A percentile compares a stretch with the other conserved stretches of the same genome.
Conservation (phyloP, 1,140 invertebrate genomes). For the Propsilocerus akamusi region DNA sequence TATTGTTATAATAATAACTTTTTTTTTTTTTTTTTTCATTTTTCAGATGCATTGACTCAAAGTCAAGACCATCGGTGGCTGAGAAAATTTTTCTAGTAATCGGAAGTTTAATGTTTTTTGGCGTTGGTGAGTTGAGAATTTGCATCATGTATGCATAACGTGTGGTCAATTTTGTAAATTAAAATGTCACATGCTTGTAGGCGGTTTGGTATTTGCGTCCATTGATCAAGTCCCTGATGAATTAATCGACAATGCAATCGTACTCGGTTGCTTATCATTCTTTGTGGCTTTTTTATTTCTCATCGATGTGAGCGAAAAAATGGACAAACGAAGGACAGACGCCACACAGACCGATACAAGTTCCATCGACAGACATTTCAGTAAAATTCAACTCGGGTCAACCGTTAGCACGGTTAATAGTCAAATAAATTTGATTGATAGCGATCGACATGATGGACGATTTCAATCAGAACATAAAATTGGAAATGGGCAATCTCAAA, state of each 20-base stretch:
- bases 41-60: slow-evolving; percentile 7
- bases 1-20: background rate
- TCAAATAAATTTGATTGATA: background rate
- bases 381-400: background rate
- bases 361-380: background rate
- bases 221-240: slow-evolving; percentile 7
- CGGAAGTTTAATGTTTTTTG: slow-evolving; percentile 8
- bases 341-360: slow-evolving; percentile 3
- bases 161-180: background rate
- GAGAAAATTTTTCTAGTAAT: slow-evolving; percentile 8
- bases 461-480: background rate
- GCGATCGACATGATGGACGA: background rate
- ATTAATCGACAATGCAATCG: slow-evolving; percentile 7
- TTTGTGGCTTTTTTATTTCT: slow-evolving; percentile 6
- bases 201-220: slow-evolving; percentile 5
- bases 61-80: slow-evolving; percentile 3
- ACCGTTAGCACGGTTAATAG: background rate
- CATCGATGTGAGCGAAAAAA: slow-evolving; percentile 6
- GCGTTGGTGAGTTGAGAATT: slow-evolving; percentile 6
- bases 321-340: background rate
- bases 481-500: background rate
- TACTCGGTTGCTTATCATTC: slow-evolving; percentile 7
- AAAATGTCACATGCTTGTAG: background rate
- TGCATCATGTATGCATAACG: background rate
- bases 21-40: background rate